Evolutionary conservation across 1,140 invertebrate genomes (phyloP), one percentile per base, ranked within the genome.

Genomic region (Apis cerana): DNA sequence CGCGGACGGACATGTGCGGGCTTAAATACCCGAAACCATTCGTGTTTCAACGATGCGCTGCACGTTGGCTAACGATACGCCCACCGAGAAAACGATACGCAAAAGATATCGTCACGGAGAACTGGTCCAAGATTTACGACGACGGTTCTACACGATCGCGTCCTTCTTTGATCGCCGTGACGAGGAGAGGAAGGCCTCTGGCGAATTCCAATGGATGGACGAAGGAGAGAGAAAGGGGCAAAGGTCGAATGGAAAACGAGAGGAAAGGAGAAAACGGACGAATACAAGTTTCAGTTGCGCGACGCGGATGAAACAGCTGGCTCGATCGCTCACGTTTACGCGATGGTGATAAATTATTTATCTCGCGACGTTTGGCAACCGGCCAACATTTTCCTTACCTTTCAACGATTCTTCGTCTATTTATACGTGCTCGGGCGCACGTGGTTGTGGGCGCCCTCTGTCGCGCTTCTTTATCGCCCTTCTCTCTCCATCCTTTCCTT

Each of bases 321-420:
- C 72, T 52, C 12, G 71, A 59, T 75, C 78, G 59, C 78, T 88
- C 87, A 75, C 83, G 89, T 90, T 90, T 91, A 90, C 86, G 85
- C 84, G 88, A 91, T 87, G 74, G 85, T 89, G 90, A 93, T 92
- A 92, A 92, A 92, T 92, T 89, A 91, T 92, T 92, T 91, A 91
- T 91, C 87, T 68, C 80, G 87, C 87, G 86, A 88, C 88, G 89
- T 90, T 83, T 93, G 92, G 92, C 91, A 67, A 71, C 58, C 68
- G 62, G 85, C 92, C 92, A 93, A 90, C 56, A 91, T 91, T 91
- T 91, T 88, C 89, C 82, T 83, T 75, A 77, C 70, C 83, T 70
- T 76, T 67, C 69, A 74, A 56, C 59, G 69, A 65, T 56, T 85
- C 56, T 61, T 76, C 76, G 77, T 86, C 85, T 84, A 87, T 87